Percentiles rank a stretch among this genome's conserved stretches.
Evolutionary conservation across 2,797 vertebrate species (phyloP).

Genomic region (Falco rusticolus): DNA sequence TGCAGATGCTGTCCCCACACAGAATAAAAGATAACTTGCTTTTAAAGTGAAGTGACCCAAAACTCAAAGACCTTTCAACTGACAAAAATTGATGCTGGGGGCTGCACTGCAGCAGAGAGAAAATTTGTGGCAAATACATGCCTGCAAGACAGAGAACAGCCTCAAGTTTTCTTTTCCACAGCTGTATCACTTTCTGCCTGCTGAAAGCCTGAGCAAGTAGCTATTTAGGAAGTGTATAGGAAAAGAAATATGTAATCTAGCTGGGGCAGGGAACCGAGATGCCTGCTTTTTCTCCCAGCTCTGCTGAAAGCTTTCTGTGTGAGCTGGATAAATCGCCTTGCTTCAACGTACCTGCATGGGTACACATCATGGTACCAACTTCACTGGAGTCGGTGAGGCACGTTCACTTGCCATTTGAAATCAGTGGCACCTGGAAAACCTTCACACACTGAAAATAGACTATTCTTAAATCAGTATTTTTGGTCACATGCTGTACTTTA

Average conservation of each 20-base stretch:
- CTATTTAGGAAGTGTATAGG: neutral
- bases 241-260: neutral
- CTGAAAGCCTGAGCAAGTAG: neutral
- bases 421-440: neutral
- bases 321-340: neutral
- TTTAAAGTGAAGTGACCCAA: neutral
- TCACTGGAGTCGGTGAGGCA: neutral
- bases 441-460: neutral
- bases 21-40: neutral
- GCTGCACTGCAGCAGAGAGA: neutral
- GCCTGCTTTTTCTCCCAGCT: neutral
- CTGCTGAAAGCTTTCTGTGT: neutral
- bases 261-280: neutral
- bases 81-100: neutral
- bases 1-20: neutral
- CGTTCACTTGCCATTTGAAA: neutral
- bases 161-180: neutral
- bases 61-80: neutral
- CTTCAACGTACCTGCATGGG: fast-evolving
- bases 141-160: neutral
- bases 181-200: neutral
- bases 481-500: fast-evolving
- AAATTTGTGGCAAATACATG: neutral
- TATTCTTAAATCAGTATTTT: neutral
- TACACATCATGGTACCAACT: neutral